Evolutionary conservation across 2,113 vertebrate species (phyloP).

Genomic region (Fulmarus glacialis): DNA sequence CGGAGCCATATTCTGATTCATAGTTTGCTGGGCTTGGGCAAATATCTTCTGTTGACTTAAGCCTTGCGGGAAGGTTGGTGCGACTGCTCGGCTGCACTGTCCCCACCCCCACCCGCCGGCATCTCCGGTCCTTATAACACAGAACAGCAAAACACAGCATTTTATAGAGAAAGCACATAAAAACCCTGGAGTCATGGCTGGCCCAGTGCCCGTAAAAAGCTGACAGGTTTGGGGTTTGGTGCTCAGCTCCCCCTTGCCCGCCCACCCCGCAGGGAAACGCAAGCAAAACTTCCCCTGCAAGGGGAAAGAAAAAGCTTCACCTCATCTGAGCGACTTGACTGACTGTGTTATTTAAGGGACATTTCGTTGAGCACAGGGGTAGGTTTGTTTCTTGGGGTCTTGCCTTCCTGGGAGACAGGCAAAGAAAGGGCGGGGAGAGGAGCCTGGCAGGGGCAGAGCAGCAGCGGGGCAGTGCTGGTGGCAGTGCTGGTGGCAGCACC

Average conservation of each 20-base stretch:
- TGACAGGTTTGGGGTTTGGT: neutral
- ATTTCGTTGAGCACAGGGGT: neutral
- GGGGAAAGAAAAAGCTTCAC: neutral
- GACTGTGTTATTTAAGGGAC: neutral
- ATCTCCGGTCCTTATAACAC: neutral
- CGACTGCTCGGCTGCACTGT: neutral
- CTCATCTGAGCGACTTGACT: neutral
- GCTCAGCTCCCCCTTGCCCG: neutral
- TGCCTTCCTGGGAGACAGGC: neutral
- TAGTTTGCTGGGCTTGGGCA: neutral
- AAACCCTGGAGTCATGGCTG: neutral
- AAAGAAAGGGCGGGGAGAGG: neutral
- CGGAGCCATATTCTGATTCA: neutral
- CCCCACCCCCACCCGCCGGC: rapidly evolving
- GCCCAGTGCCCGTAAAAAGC: neutral
- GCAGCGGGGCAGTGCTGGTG: too few relatives aligned
- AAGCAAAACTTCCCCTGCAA: neutral
- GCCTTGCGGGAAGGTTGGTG: rapidly evolving
- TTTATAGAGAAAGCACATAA: neutral
- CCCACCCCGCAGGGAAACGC: rapidly evolving
- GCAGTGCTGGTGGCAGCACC: neutral
- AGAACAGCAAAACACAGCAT: neutral
- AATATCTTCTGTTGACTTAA: neutral
- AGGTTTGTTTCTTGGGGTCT: neutral
- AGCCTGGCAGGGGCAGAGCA: neutral